A percentile compares a stretch with the other conserved stretches of the same genome.
Evolutionary conservation across 2,888 invertebrate genomes (phyloP).

Genomic region (Dione juno): DNA sequence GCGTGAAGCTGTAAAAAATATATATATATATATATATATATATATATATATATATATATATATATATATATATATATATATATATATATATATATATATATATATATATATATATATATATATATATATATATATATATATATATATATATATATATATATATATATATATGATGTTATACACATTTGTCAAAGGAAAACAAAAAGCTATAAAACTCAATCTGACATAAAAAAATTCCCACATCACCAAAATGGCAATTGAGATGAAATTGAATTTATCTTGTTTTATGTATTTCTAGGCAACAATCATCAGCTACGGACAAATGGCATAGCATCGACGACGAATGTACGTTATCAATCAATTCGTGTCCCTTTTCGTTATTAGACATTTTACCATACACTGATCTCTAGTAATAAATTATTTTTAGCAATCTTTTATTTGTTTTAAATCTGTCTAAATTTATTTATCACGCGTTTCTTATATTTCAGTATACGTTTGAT

Average conservation of each 20-base stretch:
- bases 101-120: no score
- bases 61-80: no score
- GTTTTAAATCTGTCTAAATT: background rate
- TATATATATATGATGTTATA: background rate
- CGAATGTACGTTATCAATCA: slow-evolving; percentile 73
- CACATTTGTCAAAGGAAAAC: background rate
- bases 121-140: no score
- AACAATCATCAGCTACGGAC: slow-evolving; percentile 61
- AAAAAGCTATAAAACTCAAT: background rate
- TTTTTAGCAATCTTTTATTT: background rate
- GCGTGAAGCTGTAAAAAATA: no score
- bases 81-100: no score
- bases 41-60: no score
- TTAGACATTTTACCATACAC: slow-evolving; percentile 82
- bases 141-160: no score
- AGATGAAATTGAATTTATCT: slow-evolving; percentile 17
- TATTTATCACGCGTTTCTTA: no score
- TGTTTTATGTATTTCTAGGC: slow-evolving; percentile 57
- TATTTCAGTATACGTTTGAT: no score
- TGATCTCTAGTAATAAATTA: slow-evolving; percentile 62
- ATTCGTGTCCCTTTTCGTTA: slow-evolving; percentile 82
- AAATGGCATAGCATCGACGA: slow-evolving; percentile 66
- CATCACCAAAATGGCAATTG: slow-evolving; percentile 10
- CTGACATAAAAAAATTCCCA: slow-evolving; percentile 15
- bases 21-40: no score